A percentile compares a stretch with the other conserved stretches of the same genome.
Conservation (phyloP, 2,797 vertebrate species). For the Aphelocoma californica region DNA sequence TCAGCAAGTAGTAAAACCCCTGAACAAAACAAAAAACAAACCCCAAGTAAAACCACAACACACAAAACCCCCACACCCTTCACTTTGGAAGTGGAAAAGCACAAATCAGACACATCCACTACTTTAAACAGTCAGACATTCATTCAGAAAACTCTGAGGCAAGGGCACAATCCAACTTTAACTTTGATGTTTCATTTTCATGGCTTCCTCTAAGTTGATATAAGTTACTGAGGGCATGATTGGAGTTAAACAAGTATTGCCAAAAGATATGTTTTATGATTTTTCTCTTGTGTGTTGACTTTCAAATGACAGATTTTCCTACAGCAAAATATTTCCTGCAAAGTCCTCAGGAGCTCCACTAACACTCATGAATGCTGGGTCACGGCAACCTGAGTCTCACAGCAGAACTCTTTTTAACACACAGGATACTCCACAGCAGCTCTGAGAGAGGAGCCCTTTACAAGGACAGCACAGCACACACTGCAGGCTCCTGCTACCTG, state of each 20-base stretch:
- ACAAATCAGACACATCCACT: background rate
- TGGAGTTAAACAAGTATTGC: background rate
- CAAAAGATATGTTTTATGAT: background rate
- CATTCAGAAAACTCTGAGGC: background rate
- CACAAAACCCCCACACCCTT: background rate
- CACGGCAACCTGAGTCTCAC: rapidly evolving
- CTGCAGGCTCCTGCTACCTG: background rate
- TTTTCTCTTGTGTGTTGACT: background rate
- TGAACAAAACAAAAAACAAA: background rate
- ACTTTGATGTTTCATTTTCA: background rate
- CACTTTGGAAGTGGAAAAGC: background rate
- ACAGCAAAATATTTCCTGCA: background rate
- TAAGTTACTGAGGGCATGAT: background rate
- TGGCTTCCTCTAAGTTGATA: background rate
- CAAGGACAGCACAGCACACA: background rate
- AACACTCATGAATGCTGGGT: background rate
- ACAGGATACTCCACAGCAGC: background rate
- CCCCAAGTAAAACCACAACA: background rate
- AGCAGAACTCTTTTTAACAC: background rate
- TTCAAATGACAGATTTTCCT: background rate
- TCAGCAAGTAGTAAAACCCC: background rate
- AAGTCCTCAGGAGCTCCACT: background rate
- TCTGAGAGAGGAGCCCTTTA: background rate
- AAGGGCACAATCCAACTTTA: background rate
- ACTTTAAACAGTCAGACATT: background rate